Evolutionary conservation across 2,113 vertebrate species (phyloP).

Genomic region (Percopsis transmontana): DNA sequence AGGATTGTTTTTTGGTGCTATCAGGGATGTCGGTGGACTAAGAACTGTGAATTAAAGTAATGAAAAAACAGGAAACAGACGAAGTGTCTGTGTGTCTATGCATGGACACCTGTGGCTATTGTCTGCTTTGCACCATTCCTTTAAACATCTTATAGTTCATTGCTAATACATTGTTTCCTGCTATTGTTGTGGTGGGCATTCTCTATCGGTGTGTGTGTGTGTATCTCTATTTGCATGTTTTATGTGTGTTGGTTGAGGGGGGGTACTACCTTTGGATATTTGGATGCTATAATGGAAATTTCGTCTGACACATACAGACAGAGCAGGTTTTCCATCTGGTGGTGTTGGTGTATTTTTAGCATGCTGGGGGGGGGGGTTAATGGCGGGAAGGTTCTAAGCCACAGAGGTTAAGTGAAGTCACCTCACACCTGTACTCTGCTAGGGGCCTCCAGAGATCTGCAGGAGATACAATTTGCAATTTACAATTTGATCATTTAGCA

Average conservation of each 20-base stretch:
- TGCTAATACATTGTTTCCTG: background rate
- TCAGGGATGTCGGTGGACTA: background rate
- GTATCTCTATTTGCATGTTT: conserved; percentile 1
- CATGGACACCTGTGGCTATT: background rate
- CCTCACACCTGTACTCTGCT: conserved; percentile 46
- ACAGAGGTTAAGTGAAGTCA: conserved; percentile 48
- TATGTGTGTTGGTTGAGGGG: conserved; percentile 18
- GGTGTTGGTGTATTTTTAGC: conserved; percentile 47
- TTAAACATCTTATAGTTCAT: background rate
- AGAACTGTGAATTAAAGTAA: no score
- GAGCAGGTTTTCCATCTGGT: conserved; percentile 57
- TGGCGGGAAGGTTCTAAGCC: conserved; percentile 62
- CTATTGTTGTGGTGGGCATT: no score
- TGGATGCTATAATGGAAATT: conserved; percentile 31
- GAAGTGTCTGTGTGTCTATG: background rate
- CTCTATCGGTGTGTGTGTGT: background rate
- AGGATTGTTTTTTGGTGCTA: background rate
- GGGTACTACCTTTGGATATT: conserved; percentile 27
- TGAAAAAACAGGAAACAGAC: background rate
- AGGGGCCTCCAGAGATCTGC: conserved; percentile 29
- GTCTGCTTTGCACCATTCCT: background rate
- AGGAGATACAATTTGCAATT: no score
- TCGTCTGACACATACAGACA: conserved; percentile 23
- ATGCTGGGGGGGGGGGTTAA: conserved; percentile 49
- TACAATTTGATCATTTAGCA: no score